Conservation (phyloP, 2,888 invertebrate genomes). For the Phyllotreta cruciferae region DNA sequence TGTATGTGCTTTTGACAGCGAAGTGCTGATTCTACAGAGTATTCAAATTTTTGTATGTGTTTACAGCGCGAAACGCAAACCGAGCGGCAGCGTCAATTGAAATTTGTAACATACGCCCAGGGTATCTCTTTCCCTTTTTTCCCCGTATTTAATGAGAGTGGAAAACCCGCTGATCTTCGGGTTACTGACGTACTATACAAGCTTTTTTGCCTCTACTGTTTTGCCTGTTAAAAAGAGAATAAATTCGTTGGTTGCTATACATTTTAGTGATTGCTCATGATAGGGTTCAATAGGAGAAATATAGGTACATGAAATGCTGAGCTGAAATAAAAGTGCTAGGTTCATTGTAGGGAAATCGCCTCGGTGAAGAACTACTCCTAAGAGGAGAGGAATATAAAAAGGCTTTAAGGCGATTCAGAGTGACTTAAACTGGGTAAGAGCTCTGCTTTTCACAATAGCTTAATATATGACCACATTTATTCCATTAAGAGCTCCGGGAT, state of each 20-base stretch:
- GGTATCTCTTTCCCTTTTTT: too few relatives aligned
- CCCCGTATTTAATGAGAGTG: too few relatives aligned
- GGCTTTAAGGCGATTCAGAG: slow-evolving; percentile 16
- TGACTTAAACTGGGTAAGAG: slow-evolving; percentile 34
- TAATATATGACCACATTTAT: slow-evolving; percentile 35
- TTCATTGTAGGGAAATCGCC: slow-evolving; percentile 8
- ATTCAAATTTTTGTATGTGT: slow-evolving; percentile 27
- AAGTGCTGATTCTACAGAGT: slow-evolving; percentile 31
- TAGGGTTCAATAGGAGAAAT: too few relatives aligned
- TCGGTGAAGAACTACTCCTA: slow-evolving; percentile 11
- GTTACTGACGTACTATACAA: too few relatives aligned
- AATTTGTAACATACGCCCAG: too few relatives aligned
- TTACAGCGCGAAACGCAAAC: background rate
- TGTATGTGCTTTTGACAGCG: slow-evolving; percentile 26
- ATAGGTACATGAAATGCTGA: too few relatives aligned
- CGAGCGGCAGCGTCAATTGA: too few relatives aligned
- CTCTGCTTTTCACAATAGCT: slow-evolving; percentile 26
- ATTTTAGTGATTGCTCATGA: too few relatives aligned
- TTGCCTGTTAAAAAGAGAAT: too few relatives aligned
- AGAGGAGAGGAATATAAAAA: slow-evolving; percentile 16
- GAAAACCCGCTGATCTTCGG: too few relatives aligned
- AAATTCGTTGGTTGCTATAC: too few relatives aligned
- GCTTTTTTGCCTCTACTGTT: too few relatives aligned
- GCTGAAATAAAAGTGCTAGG: background rate
- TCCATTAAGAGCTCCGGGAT: slow-evolving; percentile 34